Evolutionary conservation across 2,113 vertebrate genomes (phyloP).

Genomic region (Seriola dumerili): DNA sequence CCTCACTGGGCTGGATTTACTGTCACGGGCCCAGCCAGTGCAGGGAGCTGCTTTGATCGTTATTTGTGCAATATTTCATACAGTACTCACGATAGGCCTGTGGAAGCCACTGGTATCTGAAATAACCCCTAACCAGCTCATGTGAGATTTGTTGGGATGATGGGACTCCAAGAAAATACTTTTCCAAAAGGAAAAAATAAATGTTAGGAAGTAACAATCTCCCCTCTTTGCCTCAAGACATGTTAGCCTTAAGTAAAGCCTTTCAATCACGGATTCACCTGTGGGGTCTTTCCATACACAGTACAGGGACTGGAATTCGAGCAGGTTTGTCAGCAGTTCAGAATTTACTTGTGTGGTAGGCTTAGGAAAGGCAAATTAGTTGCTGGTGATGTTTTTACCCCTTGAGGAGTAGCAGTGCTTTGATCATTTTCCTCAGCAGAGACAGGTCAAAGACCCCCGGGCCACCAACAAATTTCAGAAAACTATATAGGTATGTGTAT

Average conservation of each 20-base stretch:
- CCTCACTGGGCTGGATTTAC: constrained; percentile 67
- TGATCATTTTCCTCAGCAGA: constrained; percentile 56
- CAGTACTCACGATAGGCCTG: constrained; percentile 44
- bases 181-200: not conserved
- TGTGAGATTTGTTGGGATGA: constrained; percentile 33
- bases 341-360: constrained; percentile 39
- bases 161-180: constrained; percentile 25
- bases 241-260: constrained; percentile 51
- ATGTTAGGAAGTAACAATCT: constrained; percentile 25
- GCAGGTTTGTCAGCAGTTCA: constrained; percentile 49
- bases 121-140: constrained; percentile 39
- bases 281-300: constrained; percentile 52
- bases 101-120: constrained; percentile 45
- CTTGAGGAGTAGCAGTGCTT: constrained; percentile 34
- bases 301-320: constrained; percentile 54
- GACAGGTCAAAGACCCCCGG: constrained; percentile 46
- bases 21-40: constrained; percentile 39
- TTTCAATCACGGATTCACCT: constrained; percentile 65
- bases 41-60: constrained; percentile 63
- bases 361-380: constrained; percentile 67
- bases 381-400: constrained; percentile 61
- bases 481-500: constrained; percentile 19
- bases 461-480: constrained; percentile 47
- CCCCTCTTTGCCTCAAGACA: constrained; percentile 51
- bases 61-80: constrained; percentile 73